Evolutionary conservation across 2,113 vertebrate species (phyloP), one percentile per base, ranked within the genome.

Genomic region (Paraplagusia blochii): DNA sequence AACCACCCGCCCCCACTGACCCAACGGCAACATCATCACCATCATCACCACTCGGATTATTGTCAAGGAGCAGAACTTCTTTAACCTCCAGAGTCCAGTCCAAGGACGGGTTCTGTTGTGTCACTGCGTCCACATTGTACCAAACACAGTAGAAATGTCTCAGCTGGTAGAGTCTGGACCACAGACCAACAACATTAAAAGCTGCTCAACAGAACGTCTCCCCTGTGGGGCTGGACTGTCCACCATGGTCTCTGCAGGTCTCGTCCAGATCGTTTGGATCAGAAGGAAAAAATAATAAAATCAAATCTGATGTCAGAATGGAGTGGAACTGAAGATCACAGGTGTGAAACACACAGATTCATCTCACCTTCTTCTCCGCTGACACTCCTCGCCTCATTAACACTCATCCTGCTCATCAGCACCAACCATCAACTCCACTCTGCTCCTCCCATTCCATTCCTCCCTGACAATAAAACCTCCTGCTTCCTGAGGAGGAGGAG

Each of bases 251-350:
- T 19, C 4, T 19, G 22, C 8, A 15, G 33, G 11, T 56, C 62
- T 34, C n/a, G n/a, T 65, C 53, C 55, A 58, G 18, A 46, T 58
- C 33, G 33, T 58, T 59, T 67, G 42, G 47, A 58, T 67, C 58
- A 46, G 34, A 8, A 15, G 8, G 47, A 47, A 57, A 45, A 45
- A 67, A 34, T 45, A 14, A 51, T 12, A 46, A 46, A 33, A 45
- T 29, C 18, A 17, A 38, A 33, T 58, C 3, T 66, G 18, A 16
- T 52, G n/a, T n/a, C n/a, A n/a, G n/a, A n/a, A n/a, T 39, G 46
- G 14, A 52, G 6, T 36, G 14, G 8, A 44, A 44, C 42, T 67
- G 42, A 45, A 6, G 22, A 6, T 6, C 22, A 29, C 22, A 29
- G 22, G 22, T 29, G 22, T 29, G 52, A 38, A 52, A 58, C 13